Base-by-base conservation (phyloP, 2,113 vertebrate genomes). In the Clupea harengus region DNA sequence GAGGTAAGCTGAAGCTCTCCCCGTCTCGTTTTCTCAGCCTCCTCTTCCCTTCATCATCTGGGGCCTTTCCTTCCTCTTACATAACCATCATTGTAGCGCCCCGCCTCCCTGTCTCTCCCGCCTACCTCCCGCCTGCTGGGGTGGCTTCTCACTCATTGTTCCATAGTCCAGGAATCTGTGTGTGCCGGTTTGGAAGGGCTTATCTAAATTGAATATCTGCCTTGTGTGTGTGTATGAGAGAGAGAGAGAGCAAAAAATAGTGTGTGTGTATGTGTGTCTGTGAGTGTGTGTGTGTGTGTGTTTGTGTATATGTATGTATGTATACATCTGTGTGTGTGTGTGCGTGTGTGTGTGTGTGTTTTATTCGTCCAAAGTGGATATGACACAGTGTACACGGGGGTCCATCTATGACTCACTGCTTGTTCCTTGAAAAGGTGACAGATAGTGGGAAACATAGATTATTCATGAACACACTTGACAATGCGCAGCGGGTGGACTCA, bases 191-290 rank as follows among this genome's bases (percentile, higher is more conserved):
- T 87, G 89, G 72, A 78, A 39, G 92, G 91, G 90, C 92, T 92
- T 95, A 95, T 95, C 95, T 96, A 94, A 96, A 96, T 96, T 94
- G 93, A 96, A 95, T 95, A 95, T 95, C 94, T 93, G 89, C 92
- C 94, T 94, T 95, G 93, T 95, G 95, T 78, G 25, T 78, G 32
- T 78, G 72, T 39, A 28, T 78, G 32, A 17, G 67, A 22, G 28
- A 6, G 67, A 32, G 11, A 32, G 25, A 32, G 8, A 32, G 67
- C 7, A 11, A 32, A 11, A 75, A n/a, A n/a, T n/a, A n/a, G 57
- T 64, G 57, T 64, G 57, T 64, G 57, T 64, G 57, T n/a, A 18
- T 64, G 57, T 64, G 57, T 64, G 57, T 64, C 9, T 64, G 57
- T 64, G 4, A 25, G 60, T 64, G 60, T 64, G 22, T 84, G 83